Conservation (phyloP, 2,113 vertebrate genomes). For the Hippocampus zosterae region DNA sequence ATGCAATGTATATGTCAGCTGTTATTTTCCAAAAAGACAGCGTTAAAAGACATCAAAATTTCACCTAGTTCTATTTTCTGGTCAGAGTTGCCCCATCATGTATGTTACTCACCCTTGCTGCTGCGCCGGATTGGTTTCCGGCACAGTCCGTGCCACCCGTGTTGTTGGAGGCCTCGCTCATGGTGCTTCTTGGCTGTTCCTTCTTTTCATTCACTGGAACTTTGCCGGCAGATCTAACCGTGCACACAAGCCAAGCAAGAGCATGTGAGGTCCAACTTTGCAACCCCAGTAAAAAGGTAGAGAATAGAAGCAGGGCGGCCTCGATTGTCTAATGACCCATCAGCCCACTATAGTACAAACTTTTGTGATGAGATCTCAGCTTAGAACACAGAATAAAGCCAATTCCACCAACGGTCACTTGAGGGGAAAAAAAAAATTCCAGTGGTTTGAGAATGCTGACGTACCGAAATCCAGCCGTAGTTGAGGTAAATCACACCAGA, state of each 20-base stretch:
- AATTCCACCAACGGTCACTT: slow-evolving; percentile 53
- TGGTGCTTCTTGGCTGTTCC: slow-evolving; percentile 82
- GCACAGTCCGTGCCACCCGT: slow-evolving; percentile 79
- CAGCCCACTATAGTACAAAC: slow-evolving; percentile 32
- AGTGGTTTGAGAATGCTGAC: slow-evolving; percentile 30
- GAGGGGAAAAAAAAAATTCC: slow-evolving; percentile 21
- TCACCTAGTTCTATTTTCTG: neutral
- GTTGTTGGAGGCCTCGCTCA: slow-evolving; percentile 89
- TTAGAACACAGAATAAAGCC: slow-evolving; percentile 42
- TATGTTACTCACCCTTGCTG: slow-evolving; percentile 79
- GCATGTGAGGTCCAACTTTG: neutral
- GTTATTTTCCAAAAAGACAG: neutral
- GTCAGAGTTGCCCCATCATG: neutral
- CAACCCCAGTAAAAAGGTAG: slow-evolving; percentile 5
- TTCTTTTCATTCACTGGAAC: slow-evolving; percentile 88
- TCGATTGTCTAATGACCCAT: slow-evolving; percentile 21
- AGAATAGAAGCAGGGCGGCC: slow-evolving; percentile 10
- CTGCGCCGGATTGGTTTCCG: slow-evolving; percentile 80
- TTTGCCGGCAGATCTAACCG: slow-evolving; percentile 79
- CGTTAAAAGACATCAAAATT: neutral
- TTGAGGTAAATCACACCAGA: slow-evolving; percentile 23
- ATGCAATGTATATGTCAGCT: neutral
- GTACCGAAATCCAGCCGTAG: slow-evolving; percentile 15
- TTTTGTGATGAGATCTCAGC: slow-evolving; percentile 54
- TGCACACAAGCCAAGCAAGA: slow-evolving; percentile 18